These are phyloP conservation scores for Eleginops maclovinus DNA, from an alignment of 2,113 vertebrate species.

Conservation along the genomic window DNA sequence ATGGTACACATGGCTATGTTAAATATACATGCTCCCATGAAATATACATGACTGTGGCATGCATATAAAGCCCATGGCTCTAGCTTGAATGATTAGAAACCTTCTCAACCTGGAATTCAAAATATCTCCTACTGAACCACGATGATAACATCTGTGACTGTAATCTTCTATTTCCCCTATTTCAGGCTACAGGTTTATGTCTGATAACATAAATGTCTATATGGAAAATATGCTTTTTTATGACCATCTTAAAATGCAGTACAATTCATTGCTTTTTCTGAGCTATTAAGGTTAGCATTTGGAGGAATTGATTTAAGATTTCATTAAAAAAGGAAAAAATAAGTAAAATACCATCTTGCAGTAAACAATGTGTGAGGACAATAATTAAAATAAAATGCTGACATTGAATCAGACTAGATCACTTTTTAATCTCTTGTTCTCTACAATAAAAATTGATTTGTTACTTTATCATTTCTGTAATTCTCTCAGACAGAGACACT, in stretches of 20 bases:
- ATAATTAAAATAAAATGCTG: not conserved
- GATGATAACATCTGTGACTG: slow-evolving; percentile 26
- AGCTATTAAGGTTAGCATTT: slow-evolving; percentile 18
- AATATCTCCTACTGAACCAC: slow-evolving; percentile 2
- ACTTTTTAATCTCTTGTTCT: not conserved
- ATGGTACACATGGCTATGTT: slow-evolving; percentile 69
- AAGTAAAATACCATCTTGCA: slow-evolving; percentile 26
- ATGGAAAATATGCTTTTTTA: not conserved
- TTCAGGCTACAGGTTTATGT: not conserved
- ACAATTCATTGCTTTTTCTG: not conserved
- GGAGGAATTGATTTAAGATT: slow-evolving; percentile 32
- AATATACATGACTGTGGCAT: slow-evolving; percentile 70
- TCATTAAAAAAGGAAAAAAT: slow-evolving; percentile 1
- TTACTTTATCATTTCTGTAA: not conserved
- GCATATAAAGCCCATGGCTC: slow-evolving; percentile 55
- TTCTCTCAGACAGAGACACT: slow-evolving; percentile 9
- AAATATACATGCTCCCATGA: slow-evolving; percentile 78
- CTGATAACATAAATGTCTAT: not conserved
- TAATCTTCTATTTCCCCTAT: slow-evolving; percentile 11
- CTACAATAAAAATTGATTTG: not conserved
- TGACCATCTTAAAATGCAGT: not conserved
- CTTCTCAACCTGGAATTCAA: slow-evolving; percentile 32
- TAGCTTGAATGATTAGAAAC: slow-evolving; percentile 44
- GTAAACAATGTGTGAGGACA: not conserved
- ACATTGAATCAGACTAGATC: no score